Evolutionary conservation across 2,113 vertebrate genomes (phyloP).

Genomic region (Tetrax tetrax): DNA sequence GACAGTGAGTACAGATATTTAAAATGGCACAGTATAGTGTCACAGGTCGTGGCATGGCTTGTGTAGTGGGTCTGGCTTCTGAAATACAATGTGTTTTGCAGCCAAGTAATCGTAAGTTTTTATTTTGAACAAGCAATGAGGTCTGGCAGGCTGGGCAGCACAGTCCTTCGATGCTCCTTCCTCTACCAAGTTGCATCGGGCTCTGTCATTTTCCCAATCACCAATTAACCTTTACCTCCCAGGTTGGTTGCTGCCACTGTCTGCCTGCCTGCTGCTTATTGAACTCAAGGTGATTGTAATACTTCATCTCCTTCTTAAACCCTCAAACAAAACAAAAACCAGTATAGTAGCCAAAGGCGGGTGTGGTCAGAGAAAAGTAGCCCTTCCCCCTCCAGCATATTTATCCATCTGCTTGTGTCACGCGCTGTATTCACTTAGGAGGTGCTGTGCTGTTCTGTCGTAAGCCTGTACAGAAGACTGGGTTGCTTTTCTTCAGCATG

Average conservation of each 20-base stretch:
- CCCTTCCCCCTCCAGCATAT: background rate
- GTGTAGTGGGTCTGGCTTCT: background rate
- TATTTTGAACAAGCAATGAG: background rate
- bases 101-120: background rate
- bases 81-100: background rate
- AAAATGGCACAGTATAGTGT: background rate
- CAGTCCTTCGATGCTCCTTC: background rate
- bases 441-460: background rate
- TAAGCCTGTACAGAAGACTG: background rate
- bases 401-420: background rate
- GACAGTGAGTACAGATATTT: background rate
- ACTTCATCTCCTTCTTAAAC: background rate
- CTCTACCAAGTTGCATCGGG: background rate
- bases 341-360: background rate
- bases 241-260: background rate
- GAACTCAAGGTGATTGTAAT: background rate
- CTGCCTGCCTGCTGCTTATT: background rate
- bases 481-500: background rate
- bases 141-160: background rate
- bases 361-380: background rate
- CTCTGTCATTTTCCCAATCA: background rate
- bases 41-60: background rate
- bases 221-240: background rate
- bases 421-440: background rate
- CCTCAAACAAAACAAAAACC: background rate